Conservation (phyloP, 1,140 invertebrate species). For the Potamilus streckersoni region DNA sequence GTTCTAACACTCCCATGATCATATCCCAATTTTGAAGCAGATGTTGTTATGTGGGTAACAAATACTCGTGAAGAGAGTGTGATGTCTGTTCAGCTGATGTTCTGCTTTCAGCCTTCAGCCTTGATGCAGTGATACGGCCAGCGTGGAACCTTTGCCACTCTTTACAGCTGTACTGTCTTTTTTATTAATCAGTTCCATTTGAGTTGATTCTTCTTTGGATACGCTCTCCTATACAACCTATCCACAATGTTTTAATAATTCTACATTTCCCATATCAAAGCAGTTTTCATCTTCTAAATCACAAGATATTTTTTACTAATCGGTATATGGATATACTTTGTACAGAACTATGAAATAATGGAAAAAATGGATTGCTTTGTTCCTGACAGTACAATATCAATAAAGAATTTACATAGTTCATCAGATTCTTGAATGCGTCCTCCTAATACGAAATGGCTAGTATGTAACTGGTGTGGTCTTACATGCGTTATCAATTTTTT, state of each 20-base stretch:
- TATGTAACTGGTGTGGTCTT: background rate
- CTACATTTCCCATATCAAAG: background rate
- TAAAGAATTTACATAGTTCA: conserved; percentile 7
- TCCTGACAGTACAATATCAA: background rate
- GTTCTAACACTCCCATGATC: conserved; percentile 16
- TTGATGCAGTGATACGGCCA: conserved; percentile 28
- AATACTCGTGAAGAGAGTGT: conserved; percentile 4
- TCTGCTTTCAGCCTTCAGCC: conserved; percentile 5
- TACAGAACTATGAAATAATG: background rate
- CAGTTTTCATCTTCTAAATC: background rate
- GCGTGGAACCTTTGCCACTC: conserved; percentile 21
- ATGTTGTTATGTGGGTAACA: conserved; percentile 24
- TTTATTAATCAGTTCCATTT: too few species aligned
- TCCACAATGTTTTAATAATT: conserved; percentile 11
- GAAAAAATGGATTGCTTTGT: conserved; percentile 11
- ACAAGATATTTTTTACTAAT: conserved; percentile 1
- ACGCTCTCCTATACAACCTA: too few species aligned
- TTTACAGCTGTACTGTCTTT: background rate
- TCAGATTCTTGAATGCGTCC: background rate
- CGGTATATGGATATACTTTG: conserved; percentile 12
- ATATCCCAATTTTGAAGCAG: conserved; percentile 26
- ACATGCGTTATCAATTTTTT: background rate
- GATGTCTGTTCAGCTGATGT: background rate
- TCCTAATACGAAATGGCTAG: background rate
- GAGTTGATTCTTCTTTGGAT: too few species aligned